Base-by-base conservation (phyloP, 2,113 vertebrate species). In the Mesembrinibis cayennensis region DNA sequence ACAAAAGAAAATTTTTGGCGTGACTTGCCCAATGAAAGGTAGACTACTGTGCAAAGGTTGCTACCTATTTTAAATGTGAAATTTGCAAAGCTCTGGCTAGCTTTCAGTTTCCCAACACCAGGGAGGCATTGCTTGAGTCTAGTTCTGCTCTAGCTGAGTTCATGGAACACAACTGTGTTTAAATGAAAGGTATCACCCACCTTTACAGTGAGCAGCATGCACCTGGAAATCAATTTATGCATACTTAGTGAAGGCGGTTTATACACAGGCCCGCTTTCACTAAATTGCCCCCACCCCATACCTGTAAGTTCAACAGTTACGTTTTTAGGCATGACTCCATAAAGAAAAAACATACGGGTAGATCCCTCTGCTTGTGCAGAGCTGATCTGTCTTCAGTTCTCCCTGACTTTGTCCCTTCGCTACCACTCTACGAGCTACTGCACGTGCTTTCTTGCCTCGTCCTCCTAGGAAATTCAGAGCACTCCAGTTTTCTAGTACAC, bases 151-250 rank as follows among this genome's bases (percentile, higher is more conserved):
- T 52, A 36, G 20, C 4, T 4, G 25, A 56, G 6, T 47, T 40
- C n/a, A 6, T 40, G 56, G 59, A 74, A 53, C 0, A 0, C 0
- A 1, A 34, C 17, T 40, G 50, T 12, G 18, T 52, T 71, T 61
- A 70, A 82, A 13, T 44, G 10, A 52, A 55, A 72, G 20, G 13
- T 34, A 29, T 72, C 30, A 13, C 25, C 10, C 29, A 4, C 10
- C 69, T 74, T 63, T 20, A 38, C 47, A 9, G 26, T 6, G 40
- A 87, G 47, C 47, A 47, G 52, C 2, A 0, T 7, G 38, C 72
- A 25, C 67, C 63, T 55, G 26, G 47, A 50, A 62, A 47, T 36
- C 44, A 6, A 2, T 50, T 16, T 61, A 16, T 26, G 38, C 18
- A 3, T 18, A 8, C 15, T 32, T 25, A 8, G 32, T 9, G 36